Percentiles rank a stretch among this genome's conserved stretches.
Evolutionary conservation across 2,113 vertebrate species (phyloP).

Genomic region (Elephas maximus): DNA sequence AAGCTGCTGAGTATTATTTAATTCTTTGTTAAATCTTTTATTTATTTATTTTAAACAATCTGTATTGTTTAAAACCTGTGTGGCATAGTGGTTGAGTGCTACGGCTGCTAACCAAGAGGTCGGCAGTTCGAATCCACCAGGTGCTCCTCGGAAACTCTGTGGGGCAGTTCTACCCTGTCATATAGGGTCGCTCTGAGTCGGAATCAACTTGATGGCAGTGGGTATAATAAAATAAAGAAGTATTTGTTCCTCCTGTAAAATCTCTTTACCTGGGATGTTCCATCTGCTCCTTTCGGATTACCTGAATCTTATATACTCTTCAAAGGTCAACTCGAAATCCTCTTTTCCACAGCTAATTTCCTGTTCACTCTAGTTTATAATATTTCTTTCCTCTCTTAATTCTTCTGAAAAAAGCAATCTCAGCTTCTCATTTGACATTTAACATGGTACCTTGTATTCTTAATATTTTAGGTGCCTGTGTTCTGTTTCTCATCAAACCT

Average conservation of each 20-base stretch:
- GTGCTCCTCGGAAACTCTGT: too few species aligned
- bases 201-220: too few species aligned
- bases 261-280: neutral
- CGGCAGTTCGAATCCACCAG: too few species aligned
- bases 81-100: too few species aligned
- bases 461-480: neutral
- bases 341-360: constrained; percentile 23
- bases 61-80: constrained; percentile 6
- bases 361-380: neutral
- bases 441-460: neutral
- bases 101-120: too few species aligned
- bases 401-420: neutral
- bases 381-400: constrained; percentile 40
- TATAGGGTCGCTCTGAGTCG: too few species aligned
- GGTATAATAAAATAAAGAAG: neutral
- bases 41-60: constrained; percentile 19
- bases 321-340: constrained; percentile 17
- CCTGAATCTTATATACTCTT: neutral
- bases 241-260: constrained; percentile 35
- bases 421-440: neutral
- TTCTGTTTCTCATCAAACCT: constrained; percentile 18
- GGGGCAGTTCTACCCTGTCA: too few species aligned
- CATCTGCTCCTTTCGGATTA: neutral
- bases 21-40: neutral
- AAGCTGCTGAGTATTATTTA: neutral